Conservation (phyloP, 2,888 invertebrate genomes). For the Drosophila helvetica region DNA sequence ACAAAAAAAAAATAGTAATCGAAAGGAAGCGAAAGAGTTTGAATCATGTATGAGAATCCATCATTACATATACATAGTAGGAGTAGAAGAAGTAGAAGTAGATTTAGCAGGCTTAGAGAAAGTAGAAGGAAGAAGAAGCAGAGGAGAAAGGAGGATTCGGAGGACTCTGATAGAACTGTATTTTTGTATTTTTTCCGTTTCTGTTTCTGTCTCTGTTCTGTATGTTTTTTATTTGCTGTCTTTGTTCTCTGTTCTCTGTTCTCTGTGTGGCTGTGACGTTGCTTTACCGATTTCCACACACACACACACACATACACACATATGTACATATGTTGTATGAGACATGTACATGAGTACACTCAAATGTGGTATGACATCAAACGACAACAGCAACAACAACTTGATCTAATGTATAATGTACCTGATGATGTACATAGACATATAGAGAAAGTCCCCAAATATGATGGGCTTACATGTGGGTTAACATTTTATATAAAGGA, state of each 20-base stretch:
- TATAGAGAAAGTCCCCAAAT: background rate
- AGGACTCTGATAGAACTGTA: constrained; percentile 11
- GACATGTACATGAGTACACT: background rate
- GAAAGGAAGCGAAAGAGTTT: background rate
- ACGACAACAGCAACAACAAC: constrained; percentile 46
- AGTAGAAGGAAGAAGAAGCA: background rate
- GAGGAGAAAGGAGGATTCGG: background rate
- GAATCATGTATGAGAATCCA: background rate
- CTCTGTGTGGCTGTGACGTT: constrained; percentile 10
- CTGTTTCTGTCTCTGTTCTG: constrained; percentile 3
- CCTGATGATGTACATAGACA: constrained; percentile 24
- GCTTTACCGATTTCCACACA: background rate
- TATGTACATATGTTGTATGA: background rate
- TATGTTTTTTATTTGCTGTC: constrained; percentile 3
- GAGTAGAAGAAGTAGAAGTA: background rate
- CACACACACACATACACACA: no score
- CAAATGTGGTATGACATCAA: constrained; percentile 9
- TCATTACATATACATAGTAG: background rate
- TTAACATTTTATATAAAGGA: background rate
- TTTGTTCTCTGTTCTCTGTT: constrained; percentile 14
- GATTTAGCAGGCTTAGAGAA: background rate
- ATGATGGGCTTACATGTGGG: background rate
- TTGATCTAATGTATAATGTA: constrained; percentile 6
- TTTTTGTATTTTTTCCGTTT: background rate
- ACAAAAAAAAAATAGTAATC: background rate